Percentiles rank a stretch among this genome's conserved stretches.
Conservation (phyloP, 1,140 invertebrate genomes). For the Watersipora subatra region DNA sequence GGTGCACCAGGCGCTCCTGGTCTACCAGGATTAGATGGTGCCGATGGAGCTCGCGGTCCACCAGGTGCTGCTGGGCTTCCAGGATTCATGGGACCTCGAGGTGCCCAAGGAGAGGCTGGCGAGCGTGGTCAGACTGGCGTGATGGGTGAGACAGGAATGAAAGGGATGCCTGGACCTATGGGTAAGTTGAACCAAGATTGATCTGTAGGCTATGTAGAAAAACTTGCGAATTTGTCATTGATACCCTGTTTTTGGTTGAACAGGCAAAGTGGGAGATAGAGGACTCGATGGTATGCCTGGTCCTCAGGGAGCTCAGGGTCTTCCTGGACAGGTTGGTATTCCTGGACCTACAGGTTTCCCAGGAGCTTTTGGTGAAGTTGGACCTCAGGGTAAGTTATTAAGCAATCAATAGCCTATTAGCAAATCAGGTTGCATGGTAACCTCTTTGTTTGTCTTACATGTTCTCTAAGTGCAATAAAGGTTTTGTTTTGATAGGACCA, state of each 20-base stretch:
- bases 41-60: not conserved
- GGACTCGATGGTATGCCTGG: not conserved
- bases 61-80: not conserved
- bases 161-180: not conserved
- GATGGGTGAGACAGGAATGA: conserved; percentile 10
- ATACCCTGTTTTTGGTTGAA: not conserved
- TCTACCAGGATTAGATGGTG: not conserved
- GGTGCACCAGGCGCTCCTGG: not conserved
- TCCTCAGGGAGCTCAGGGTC: not conserved
- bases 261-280: not conserved
- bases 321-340: not conserved
- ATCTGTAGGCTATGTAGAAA: not conserved
- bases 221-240: not conserved
- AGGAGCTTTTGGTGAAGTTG: not conserved
- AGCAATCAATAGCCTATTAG: too few species aligned
- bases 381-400: not conserved
- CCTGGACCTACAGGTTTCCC: not conserved
- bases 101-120: conserved; percentile 18
- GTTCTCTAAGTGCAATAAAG: too few species aligned
- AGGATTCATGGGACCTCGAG: conserved; percentile 27
- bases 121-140: conserved; percentile 7
- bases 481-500: too few species aligned
- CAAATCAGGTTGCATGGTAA: too few species aligned
- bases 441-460: too few species aligned
- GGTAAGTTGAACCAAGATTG: too few species aligned